Base-by-base conservation (phyloP, 1,140 invertebrate genomes). In the Hyles vespertilio region DNA sequence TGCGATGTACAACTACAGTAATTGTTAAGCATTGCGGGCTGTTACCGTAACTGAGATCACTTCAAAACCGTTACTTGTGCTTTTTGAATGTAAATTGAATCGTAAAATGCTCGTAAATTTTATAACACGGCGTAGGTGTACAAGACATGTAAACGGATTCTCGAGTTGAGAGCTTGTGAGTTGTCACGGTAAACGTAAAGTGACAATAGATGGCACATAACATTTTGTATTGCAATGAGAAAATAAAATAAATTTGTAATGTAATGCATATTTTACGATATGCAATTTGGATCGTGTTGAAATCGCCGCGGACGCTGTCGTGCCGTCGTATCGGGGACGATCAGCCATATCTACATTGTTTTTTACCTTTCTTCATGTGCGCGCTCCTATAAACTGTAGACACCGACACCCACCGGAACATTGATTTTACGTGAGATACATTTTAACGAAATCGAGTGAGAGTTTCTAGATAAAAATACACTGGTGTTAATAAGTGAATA, bases 61-160 rank as follows among this genome's bases (percentile, higher is more conserved):
- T 77, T 71, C 68, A 66, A 59, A 70, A 58, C 78, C 76, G 76
- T 77, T 81, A 81, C 62, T 67, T 69, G 61, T 67, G 63, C 65
- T 70, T 75, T 79, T 75, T 70, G 75, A 75, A 77, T 80, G 72
- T 77, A 79, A 79, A 75, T 75, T 72, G 68, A 74, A 68, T 74
- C 76, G 72, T 79, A 81, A 81, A 81, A 75, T 57, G 58, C 47
- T 69, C 74, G 65, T 81, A 81, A 79, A 77, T 75, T 74, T 67
- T 65, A 67, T 56, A 33, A 55, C 52, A 52, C 54, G 53, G 63
- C 64, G 72, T 76, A 72, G 61, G 67, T 59, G 67, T 65, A 12
- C 43, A 40, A 56, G 55, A 55, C 63, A 54, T 51, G 63, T 47
- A 63, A 36, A 48, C 51, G 63, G 32, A 55, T 53, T 53, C 36